Conservation (phyloP, 2,797 vertebrate genomes). For the Lemur catta region DNA sequence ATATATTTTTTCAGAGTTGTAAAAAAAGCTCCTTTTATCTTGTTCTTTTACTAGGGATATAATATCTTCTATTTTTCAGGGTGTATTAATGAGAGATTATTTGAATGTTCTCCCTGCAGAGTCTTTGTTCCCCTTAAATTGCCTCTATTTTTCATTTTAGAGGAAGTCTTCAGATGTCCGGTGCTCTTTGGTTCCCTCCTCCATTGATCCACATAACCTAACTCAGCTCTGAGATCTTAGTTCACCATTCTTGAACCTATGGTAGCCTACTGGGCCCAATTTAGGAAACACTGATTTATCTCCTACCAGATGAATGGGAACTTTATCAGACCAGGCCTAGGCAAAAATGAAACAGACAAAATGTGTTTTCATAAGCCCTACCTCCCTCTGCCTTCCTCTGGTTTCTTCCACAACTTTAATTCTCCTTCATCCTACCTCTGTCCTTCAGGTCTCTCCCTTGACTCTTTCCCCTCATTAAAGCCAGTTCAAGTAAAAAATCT, state of each 20-base stretch:
- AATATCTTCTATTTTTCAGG: not conserved
- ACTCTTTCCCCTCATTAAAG: not conserved
- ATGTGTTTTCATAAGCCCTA: not conserved
- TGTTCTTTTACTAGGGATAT: not conserved
- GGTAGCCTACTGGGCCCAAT: not conserved
- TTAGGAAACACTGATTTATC: not conserved
- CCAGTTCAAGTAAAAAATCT: not conserved
- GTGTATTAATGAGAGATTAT: not conserved
- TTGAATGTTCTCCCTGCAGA: not conserved
- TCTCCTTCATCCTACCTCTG: not conserved
- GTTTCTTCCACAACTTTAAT: not conserved
- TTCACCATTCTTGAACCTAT: not conserved
- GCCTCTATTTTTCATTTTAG: not conserved
- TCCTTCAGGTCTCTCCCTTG: not conserved
- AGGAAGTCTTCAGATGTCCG: not conserved
- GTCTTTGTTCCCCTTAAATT: not conserved
- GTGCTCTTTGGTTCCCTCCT: not conserved
- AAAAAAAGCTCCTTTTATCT: not conserved
- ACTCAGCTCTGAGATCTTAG: not conserved
- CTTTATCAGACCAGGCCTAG: not conserved
- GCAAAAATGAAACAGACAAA: not conserved
- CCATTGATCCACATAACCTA: not conserved
- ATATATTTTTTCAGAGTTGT: not conserved
- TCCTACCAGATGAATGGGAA: not conserved
- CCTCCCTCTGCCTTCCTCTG: not conserved